phyloP scores from a whole-genome alignment of 1,140 invertebrate species.

The Mylabris phalerata region DNA sequence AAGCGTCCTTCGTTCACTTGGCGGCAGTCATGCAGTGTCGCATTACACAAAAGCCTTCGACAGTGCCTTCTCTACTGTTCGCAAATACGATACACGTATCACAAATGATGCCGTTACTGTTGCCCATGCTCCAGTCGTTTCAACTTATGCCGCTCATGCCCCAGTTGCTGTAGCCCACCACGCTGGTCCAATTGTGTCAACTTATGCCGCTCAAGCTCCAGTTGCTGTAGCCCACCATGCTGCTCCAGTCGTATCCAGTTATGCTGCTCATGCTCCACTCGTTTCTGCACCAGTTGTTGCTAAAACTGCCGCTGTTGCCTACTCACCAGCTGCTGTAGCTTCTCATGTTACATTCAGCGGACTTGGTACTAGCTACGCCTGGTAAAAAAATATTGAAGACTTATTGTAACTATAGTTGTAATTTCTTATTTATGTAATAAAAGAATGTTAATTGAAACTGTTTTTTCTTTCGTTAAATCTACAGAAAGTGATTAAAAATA shows the following conservation, averaged over 20 bases:
- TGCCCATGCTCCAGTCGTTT: constrained; percentile 12
- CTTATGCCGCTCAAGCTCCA: constrained; percentile 19
- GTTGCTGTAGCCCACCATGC: constrained; percentile 5
- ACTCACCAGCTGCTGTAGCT: constrained; percentile 48
- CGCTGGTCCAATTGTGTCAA: constrained; percentile 21
- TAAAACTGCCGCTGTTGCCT: constrained; percentile 43
- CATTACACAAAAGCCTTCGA: constrained; percentile 55
- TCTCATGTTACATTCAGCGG: constrained; percentile 48
- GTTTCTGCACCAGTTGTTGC: constrained; percentile 27
- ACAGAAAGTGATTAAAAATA: too few species aligned
- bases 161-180: constrained; percentile 2
- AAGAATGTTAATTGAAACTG: too few species aligned
- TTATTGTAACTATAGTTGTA: background rate
- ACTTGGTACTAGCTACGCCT: constrained; percentile 47
- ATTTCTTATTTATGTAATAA: background rate
- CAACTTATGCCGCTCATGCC: background rate
- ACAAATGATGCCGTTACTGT: constrained; percentile 51
- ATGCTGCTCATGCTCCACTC: constrained; percentile 19
- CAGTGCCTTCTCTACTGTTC: constrained; percentile 55
- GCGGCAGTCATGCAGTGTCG: constrained; percentile 50
- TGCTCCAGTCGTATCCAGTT: constrained; percentile 9
- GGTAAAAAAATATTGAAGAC: constrained; percentile 33
- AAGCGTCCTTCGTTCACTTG: constrained; percentile 49
- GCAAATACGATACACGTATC: constrained; percentile 53
- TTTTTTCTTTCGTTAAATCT: too few species aligned